Evolutionary conservation across 2,797 vertebrate species (phyloP).

Genomic region (Columba guinea): DNA sequence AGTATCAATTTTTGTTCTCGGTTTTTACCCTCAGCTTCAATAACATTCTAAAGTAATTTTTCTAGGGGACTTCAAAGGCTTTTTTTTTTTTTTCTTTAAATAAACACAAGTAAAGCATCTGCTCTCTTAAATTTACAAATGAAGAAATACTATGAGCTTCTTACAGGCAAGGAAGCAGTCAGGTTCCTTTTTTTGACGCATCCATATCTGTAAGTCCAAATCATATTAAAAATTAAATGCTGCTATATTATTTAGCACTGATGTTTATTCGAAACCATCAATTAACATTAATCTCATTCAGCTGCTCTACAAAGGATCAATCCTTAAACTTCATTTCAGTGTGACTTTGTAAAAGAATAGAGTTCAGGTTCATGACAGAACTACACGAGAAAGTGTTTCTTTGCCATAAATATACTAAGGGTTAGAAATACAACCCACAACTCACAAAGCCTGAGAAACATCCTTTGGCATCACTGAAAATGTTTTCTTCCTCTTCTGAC

Average conservation of each 20-base stretch:
- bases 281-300: constrained; percentile 19
- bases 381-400: background rate
- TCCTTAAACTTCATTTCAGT: constrained; percentile 8
- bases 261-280: background rate
- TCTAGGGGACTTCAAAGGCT: background rate
- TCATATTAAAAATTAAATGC: background rate
- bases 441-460: background rate
- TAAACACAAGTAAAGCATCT: background rate
- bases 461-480: background rate
- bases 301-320: background rate
- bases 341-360: background rate
- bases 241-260: background rate
- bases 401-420: background rate
- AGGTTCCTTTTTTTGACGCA: background rate
- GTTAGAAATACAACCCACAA: background rate
- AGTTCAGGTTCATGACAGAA: background rate
- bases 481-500: background rate
- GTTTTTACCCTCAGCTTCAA: background rate
- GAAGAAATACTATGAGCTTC: background rate
- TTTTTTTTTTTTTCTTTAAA: background rate
- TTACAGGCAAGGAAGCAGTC: background rate
- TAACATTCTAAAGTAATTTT: background rate
- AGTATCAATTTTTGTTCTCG: background rate
- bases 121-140: background rate
- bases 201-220: background rate